Percentiles rank a stretch among this genome's conserved stretches.
Conservation (phyloP, 2,113 vertebrate genomes). For the Tachysurus vachellii region DNA sequence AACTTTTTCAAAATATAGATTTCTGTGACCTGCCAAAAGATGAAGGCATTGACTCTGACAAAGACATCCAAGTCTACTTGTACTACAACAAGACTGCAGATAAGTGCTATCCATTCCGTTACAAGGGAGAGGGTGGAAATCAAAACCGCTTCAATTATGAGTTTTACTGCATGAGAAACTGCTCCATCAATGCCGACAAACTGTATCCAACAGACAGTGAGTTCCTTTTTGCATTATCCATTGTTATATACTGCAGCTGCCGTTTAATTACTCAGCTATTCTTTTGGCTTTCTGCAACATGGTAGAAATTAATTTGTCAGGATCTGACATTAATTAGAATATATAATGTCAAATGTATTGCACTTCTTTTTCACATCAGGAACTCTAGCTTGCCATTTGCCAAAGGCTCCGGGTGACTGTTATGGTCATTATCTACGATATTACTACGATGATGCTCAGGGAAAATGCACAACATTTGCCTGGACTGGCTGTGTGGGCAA, state of each 20-base stretch:
- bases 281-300: not conserved
- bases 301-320: not conserved
- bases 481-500: constrained; percentile 68
- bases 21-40: constrained; percentile 49
- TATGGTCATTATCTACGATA: constrained; percentile 38
- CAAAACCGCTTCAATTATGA: constrained; percentile 68
- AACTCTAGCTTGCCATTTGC: constrained; percentile 51
- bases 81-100: constrained; percentile 49
- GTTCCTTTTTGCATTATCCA: constrained; percentile 5
- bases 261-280: not conserved
- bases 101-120: constrained; percentile 66
- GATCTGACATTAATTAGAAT: not conserved
- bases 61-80: not conserved
- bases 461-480: constrained; percentile 64
- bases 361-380: constrained; percentile 48
- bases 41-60: constrained; percentile 42
- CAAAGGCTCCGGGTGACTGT: constrained; percentile 47
- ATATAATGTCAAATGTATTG: not conserved
- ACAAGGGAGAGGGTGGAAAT: constrained; percentile 67
- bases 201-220: constrained; percentile 68
- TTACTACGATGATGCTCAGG: constrained; percentile 62
- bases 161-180: constrained; percentile 66
- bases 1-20: constrained; percentile 58
- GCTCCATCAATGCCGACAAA: constrained; percentile 49
- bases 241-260: not conserved